phyloP scores from a whole-genome alignment of 1,140 invertebrate genomes.

The Drosophila ambigua region DNA sequence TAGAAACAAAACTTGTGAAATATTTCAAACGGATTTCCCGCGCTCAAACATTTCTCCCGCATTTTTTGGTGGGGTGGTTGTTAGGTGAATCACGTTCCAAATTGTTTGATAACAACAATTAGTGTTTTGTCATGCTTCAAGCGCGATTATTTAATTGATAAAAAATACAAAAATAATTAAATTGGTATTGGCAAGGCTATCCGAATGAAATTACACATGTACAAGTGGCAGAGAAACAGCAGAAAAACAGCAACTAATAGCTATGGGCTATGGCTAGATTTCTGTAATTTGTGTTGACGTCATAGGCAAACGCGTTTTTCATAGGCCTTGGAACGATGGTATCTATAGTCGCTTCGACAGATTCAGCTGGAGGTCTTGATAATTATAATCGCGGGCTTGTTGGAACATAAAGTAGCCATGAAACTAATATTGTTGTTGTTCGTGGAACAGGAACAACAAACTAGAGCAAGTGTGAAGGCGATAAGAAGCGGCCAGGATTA shows the following conservation, averaged over 20 bases:
- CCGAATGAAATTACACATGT: conserved; percentile 28
- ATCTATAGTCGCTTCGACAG: conserved; percentile 43
- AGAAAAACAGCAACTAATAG: no score
- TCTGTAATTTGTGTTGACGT: conserved; percentile 35
- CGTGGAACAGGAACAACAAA: conserved; percentile 13
- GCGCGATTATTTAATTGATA: conserved; percentile 68
- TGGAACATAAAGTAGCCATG: conserved; percentile 14
- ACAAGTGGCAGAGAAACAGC: no score
- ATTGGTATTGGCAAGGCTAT: conserved; percentile 37
- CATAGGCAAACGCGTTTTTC: conserved; percentile 19
- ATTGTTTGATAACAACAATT: conserved; percentile 45
- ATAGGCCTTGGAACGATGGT: conserved; percentile 16
- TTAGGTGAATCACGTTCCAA: conserved; percentile 28
- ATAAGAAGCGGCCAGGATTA: conserved; percentile 47
- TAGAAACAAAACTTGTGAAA: conserved; percentile 66
- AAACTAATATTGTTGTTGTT: no score
- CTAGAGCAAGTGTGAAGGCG: conserved; percentile 38
- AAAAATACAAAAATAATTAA: conserved; percentile 31
- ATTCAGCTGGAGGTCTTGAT: conserved; percentile 26
- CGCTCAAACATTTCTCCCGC: conserved; percentile 30
- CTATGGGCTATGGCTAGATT: no score
- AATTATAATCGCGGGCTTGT: conserved; percentile 1
- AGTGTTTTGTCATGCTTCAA: conserved; percentile 66
- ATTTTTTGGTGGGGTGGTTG: background rate
- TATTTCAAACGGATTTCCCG: conserved; percentile 8